A percentile compares a stretch with the other conserved stretches of the same genome.
Conservation (phyloP, 2,888 invertebrate species). For the Xylophagus ater region DNA sequence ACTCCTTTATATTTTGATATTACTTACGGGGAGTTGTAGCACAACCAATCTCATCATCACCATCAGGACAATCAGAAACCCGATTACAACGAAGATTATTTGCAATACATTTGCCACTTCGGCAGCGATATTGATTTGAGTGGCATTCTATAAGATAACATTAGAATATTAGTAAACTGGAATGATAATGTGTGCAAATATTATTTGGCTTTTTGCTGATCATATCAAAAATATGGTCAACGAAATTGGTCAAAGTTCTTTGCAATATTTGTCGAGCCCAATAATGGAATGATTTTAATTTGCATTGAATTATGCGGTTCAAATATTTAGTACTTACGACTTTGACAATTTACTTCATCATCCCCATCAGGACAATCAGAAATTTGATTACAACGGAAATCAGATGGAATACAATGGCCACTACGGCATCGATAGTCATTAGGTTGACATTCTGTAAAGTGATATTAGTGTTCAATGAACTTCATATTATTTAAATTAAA, state of each 20-base stretch:
- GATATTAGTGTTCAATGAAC: too few species aligned
- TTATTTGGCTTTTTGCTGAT: too few species aligned
- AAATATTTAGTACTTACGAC: too few species aligned
- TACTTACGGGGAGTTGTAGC: too few species aligned
- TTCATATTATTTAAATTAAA: too few species aligned
- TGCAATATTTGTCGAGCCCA: background rate
- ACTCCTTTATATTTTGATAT: background rate
- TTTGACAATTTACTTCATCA: conserved; percentile 46
- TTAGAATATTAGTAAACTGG: conserved; percentile 10
- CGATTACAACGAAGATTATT: conserved; percentile 44
- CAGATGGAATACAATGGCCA: conserved; percentile 47
- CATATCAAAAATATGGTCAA: too few species aligned
- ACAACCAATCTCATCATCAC: conserved; percentile 48
- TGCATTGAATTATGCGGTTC: conserved; percentile 4
- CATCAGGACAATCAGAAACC: conserved; percentile 44
- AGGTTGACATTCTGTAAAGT: conserved; percentile 41
- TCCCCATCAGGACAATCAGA: conserved; percentile 48
- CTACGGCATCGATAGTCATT: conserved; percentile 51
- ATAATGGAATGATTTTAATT: conserved; percentile 3
- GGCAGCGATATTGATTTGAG: conserved; percentile 48
- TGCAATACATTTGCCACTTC: conserved; percentile 49
- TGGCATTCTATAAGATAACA: conserved; percentile 41
- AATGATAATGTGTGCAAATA: too few species aligned
- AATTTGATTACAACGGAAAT: conserved; percentile 43
- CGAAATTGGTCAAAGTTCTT: too few species aligned